Conservation (phyloP, 2,888 invertebrate species). For the Rhagium mordax region DNA sequence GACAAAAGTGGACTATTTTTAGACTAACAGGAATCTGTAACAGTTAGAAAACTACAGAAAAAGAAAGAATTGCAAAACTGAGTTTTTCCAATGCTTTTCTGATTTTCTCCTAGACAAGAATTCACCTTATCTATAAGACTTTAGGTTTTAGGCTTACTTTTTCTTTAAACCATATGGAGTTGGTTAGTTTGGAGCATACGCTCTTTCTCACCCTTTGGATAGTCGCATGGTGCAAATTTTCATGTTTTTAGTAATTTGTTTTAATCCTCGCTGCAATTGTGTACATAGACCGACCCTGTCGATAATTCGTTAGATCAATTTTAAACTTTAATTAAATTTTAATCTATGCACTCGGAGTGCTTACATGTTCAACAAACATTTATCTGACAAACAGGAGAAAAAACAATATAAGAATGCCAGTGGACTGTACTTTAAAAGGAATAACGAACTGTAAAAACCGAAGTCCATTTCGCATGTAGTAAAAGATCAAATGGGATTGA, state of each 20-base stretch:
- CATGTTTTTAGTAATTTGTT: background rate
- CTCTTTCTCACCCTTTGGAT: background rate
- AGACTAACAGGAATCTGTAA: no score
- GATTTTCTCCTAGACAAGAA: no score
- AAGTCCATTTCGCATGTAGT: background rate
- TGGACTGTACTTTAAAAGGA: background rate
- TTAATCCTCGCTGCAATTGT: background rate
- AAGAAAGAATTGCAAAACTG: no score
- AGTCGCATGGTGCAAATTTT: background rate
- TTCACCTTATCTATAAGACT: no score
- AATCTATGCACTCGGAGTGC: background rate
- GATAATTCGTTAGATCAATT: background rate
- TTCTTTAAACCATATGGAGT: no score
- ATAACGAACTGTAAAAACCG: background rate
- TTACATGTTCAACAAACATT: background rate
- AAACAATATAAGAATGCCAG: background rate
- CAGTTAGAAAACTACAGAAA: no score
- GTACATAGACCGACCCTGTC: background rate
- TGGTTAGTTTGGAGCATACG: background rate
- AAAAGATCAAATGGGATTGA: slow-evolving; percentile 40
- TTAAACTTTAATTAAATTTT: background rate
- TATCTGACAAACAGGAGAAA: background rate
- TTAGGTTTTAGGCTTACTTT: no score
- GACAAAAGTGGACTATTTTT: no score
- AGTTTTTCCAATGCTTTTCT: no score